Evolutionary conservation across 2,888 invertebrate genomes (phyloP).

Genomic region (Phyto melanocephala): DNA sequence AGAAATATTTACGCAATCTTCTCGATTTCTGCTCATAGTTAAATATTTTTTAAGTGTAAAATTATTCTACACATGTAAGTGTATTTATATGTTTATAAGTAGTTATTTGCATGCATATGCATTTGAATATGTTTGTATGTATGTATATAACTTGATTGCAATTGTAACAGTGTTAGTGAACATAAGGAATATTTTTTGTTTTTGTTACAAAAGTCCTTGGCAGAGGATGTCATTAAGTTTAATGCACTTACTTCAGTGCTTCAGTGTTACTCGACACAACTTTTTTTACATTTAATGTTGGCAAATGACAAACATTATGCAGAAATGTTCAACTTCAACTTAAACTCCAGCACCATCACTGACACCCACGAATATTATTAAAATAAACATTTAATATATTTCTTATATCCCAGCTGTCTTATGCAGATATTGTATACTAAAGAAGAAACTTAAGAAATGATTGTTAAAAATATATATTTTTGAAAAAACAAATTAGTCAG

Average conservation of each 20-base stretch:
- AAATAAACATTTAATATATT: not conserved
- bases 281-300: constrained; percentile 64
- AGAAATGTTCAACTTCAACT: constrained; percentile 59
- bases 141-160: constrained; percentile 37
- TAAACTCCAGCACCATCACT: constrained; percentile 34
- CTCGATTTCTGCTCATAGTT: not conserved
- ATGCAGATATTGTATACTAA: no score
- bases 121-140: not conserved
- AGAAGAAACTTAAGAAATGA: no score
- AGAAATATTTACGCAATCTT: no score
- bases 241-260: constrained; percentile 68
- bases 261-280: constrained; percentile 53
- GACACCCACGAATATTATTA: constrained; percentile 30
- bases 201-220: constrained; percentile 50
- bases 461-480: no score
- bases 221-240: constrained; percentile 69
- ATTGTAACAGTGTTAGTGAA: constrained; percentile 43
- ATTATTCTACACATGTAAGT: not conserved
- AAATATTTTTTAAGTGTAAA: constrained; percentile 19
- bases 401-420: no score
- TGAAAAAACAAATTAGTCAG: no score
- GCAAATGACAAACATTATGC: constrained; percentile 65
- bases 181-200: constrained; percentile 36
- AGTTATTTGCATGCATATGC: not conserved
- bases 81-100: not conserved